A percentile compares a stretch with the other conserved stretches of the same genome.
These are phyloP conservation scores for Prunella himalayana DNA, from an alignment of 2,113 vertebrate genomes.

Conservation along the genomic window DNA sequence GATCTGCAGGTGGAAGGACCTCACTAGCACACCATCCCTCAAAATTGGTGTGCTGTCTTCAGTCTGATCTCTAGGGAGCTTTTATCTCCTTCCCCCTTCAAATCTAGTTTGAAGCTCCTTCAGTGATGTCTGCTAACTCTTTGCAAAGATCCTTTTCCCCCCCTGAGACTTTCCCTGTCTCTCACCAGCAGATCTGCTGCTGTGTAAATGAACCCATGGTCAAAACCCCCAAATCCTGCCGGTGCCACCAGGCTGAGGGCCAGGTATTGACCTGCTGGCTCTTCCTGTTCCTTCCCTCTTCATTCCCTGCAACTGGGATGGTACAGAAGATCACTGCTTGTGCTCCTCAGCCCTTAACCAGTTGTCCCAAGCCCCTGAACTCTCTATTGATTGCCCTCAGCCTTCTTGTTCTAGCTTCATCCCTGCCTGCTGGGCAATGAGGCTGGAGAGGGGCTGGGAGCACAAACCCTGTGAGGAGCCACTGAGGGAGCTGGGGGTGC, in stretches of 20 bases:
- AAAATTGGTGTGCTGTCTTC: background rate
- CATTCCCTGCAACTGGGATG: background rate
- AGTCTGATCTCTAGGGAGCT: background rate
- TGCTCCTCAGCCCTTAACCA: background rate
- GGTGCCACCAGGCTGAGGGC: background rate
- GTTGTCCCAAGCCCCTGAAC: background rate
- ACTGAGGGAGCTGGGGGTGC: too few relatives aligned
- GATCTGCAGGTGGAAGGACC: background rate
- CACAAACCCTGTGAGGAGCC: too few relatives aligned
- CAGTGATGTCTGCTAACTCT: background rate
- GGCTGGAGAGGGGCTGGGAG: too few relatives aligned
- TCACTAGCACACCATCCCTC: background rate
- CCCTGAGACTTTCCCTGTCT: background rate
- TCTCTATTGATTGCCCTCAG: background rate
- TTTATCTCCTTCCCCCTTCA: background rate
- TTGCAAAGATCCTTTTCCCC: background rate
- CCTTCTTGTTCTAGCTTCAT: background rate
- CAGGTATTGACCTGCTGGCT: background rate
- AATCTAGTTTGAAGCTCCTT: background rate
- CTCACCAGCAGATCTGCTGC: background rate
- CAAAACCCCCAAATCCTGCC: background rate
- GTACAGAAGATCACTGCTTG: background rate
- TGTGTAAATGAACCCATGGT: background rate
- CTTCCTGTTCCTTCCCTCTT: background rate
- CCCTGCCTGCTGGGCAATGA: background rate